Base-by-base conservation (phyloP, 2,797 vertebrate species). In the Salarias fasciatus region DNA sequence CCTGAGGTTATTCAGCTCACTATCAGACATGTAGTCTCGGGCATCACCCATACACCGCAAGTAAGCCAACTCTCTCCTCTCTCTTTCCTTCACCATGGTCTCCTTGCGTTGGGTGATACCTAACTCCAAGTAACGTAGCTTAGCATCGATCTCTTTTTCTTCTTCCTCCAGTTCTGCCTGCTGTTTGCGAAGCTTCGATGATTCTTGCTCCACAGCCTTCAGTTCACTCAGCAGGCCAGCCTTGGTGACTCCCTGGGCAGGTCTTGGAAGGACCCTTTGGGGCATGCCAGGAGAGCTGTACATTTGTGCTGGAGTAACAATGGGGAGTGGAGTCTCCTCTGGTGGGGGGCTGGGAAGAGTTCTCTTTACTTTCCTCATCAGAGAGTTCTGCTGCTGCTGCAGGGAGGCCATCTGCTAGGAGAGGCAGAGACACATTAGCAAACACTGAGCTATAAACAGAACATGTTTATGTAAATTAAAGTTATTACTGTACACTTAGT, bases 81-180 rank as follows among this genome's bases (percentile, higher is more conserved):
- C 94, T 28, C 95, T 91, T 29, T 99, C 98, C 83, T 98, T 98
- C 69, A 97, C 93, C 87, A 98, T 89, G 0, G 97, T 97, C 82
- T 99, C 97, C 71, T 99, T 99, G 57, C 97, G 95, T 55, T 98
- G 97, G 9, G 94, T 95, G 77, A 99, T 99, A 45, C 98, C 98
- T 50, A 98, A 85, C 86, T 99, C 98, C 79, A 99, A 88, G 87
- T 97, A 99, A 64, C 98, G 96, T 68, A 99, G 89, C 86, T 98
- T 99, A 48, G 98, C 98, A 2, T 99, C 98, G 1, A 99, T 99
- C 90, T 99, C 98, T 84, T 99, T 99, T 86, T 99, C 98, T 77
- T 99, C 98, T 75, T 99, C 97, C 0, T 99, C 98, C 69, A 99
- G 89, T 85, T 99, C 98, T 0, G 96, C 96, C 85, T 99, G 98